phyloP scores from a whole-genome alignment of 2,888 invertebrate species.

The Calameuta filiformis region DNA sequence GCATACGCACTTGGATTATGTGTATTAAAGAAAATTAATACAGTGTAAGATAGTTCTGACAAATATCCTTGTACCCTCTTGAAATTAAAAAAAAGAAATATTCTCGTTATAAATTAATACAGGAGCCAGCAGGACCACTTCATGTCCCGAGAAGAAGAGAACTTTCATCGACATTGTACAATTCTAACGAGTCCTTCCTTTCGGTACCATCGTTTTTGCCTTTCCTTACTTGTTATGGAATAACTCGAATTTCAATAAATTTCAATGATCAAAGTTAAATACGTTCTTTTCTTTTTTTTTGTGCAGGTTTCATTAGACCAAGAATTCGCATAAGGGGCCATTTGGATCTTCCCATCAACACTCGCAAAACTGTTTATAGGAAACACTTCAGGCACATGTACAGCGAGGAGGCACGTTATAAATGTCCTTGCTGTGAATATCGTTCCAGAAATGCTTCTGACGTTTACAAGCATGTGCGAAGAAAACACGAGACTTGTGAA shows the following conservation, averaged over 20 bases:
- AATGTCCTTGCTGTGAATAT: conserved; percentile 52
- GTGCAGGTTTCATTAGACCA: background rate
- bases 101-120: background rate
- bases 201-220: background rate
- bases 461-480: conserved; percentile 48
- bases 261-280: background rate
- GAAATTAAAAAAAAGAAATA: background rate
- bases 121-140: background rate
- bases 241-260: background rate
- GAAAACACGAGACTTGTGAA: conserved; percentile 41
- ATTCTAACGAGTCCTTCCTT: background rate
- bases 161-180: background rate
- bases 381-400: conserved; percentile 50
- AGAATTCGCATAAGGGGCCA: background rate
- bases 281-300: background rate
- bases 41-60: background rate
- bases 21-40: background rate
- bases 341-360: background rate
- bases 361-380: conserved; percentile 25
- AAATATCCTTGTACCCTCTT: background rate
- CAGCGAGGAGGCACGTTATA: conserved; percentile 51
- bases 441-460: conserved; percentile 49
- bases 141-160: background rate
- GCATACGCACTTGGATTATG: background rate
- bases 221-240: background rate